Evolutionary conservation across 2,888 invertebrate genomes (phyloP), one percentile per base, ranked within the genome.

Genomic region (Eutolmus rufibarbis): DNA sequence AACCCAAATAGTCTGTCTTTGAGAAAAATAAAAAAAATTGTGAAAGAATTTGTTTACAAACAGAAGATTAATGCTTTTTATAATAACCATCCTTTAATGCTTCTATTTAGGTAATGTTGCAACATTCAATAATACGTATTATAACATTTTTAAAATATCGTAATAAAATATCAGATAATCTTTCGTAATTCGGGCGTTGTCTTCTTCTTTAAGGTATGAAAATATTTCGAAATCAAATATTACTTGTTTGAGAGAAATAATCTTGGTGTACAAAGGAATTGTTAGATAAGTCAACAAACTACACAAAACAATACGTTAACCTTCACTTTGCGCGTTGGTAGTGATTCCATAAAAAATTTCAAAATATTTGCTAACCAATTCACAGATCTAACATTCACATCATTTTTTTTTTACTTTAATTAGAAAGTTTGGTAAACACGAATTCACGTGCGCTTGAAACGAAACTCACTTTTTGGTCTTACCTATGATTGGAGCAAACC

Each of bases 401-500:
- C 4, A 5, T 14, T 16, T 16, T 9, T 40, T 40, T 46, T 46
- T 46, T 51, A 51, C 16, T 51, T 51, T 16, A 19, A 51, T n/a
- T 51, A 66, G 66, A 66, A 66, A 66, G 66, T 66, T 28, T 23
- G 66, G 66, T 23, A 66, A 28, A 66, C 9, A 66, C 5, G 23
- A 66, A 66, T 66, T 66, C 23, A 66, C n/a, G 51, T 51, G 51
- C 43, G n/a, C n/a, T 0, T 51, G 51, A 9, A 66, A 66, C 28
- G 12, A 19, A 12, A 23, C 28, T 66, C 66, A 23, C 12, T 12
- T 23, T 23, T 66, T 66, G 4, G 28, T 90, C 91, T 92, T 92
- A 95, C 95, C 95, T 90, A 95, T 94, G 87, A 94, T 90, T 7
- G 95, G 94, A 82, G 96, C 95, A 92, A 97, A 96, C 89, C 96